A percentile compares a stretch with the other conserved stretches of the same genome.
Evolutionary conservation across 2,797 vertebrate genomes (phyloP).

Genomic region (Mustela erminea): DNA sequence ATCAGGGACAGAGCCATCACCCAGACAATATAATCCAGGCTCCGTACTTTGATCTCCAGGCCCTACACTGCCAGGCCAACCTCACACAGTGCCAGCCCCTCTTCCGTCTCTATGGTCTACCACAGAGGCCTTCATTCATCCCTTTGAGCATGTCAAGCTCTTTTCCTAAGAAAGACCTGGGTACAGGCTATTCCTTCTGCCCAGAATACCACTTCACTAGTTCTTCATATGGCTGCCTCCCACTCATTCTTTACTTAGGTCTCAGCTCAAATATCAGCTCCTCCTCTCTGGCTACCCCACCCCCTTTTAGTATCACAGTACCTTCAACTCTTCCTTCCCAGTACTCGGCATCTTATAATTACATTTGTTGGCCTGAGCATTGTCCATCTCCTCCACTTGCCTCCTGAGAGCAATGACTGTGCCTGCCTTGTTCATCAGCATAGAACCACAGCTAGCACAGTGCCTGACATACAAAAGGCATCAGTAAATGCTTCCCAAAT

Average conservation of each 20-base stretch:
- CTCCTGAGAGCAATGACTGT: background rate
- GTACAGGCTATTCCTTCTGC: background rate
- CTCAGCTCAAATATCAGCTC: background rate
- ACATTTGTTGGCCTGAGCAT: background rate
- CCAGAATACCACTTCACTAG: background rate
- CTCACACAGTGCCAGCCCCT: background rate
- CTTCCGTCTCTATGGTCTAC: background rate
- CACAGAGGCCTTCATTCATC: background rate
- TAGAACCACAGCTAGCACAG: background rate
- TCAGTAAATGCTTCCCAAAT: background rate
- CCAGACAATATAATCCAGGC: background rate
- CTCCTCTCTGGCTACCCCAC: background rate
- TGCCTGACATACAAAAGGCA: background rate
- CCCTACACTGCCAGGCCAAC: background rate
- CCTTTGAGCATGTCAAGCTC: background rate
- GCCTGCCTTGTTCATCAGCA: background rate
- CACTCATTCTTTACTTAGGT: background rate
- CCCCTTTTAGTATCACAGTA: background rate
- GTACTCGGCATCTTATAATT: background rate
- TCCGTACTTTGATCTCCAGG: background rate
- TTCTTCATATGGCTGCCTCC: background rate
- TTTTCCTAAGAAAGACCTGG: background rate
- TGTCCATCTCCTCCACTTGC: background rate
- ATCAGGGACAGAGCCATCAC: background rate
- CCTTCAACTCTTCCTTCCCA: background rate